Conservation (phyloP, 2,888 invertebrate genomes). For the Drosophila cracens region DNA sequence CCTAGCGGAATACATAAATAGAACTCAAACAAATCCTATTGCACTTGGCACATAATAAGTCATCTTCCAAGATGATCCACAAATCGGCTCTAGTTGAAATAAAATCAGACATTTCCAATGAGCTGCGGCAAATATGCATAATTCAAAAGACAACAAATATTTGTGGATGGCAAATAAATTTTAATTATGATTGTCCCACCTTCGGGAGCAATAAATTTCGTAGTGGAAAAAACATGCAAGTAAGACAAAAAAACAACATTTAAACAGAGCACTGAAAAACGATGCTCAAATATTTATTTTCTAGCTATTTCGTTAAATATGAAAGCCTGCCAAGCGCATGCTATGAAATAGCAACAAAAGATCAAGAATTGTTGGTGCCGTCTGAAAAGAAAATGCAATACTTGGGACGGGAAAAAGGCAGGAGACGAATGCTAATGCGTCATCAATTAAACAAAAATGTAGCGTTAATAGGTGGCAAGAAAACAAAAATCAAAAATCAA, state of each 20-base stretch:
- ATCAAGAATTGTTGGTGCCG: constrained; percentile 74
- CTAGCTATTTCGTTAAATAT: constrained; percentile 37
- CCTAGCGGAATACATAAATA: constrained; percentile 3
- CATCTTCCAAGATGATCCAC: constrained; percentile 26
- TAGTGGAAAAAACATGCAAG: constrained; percentile 54
- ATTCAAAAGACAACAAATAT: constrained; percentile 58
- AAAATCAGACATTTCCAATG: constrained; percentile 55
- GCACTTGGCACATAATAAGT: constrained; percentile 7
- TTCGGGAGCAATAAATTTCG: constrained; percentile 70
- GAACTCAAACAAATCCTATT: constrained; percentile 3
- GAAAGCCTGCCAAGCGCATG: constrained; percentile 53
- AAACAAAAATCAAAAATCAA: constrained; percentile 10
- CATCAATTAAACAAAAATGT: constrained; percentile 78
- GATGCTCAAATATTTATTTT: constrained; percentile 37
- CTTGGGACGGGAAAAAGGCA: constrained; percentile 16
- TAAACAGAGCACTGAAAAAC: constrained; percentile 2
- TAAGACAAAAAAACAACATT: constrained; percentile 3
- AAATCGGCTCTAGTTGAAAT: constrained; percentile 5
- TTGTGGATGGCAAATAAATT: constrained; percentile 56
- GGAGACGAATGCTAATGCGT: constrained; percentile 58
- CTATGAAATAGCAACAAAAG: constrained; percentile 55
- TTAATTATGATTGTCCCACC: constrained; percentile 75
- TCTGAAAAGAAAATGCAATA: constrained; percentile 70
- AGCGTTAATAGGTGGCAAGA: constrained; percentile 64
- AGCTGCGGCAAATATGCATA: constrained; percentile 63